These are phyloP conservation scores for Heteractis magnifica DNA, from an alignment of 92 coral and sea anemone genomes.

Conservation along the genomic window DNA sequence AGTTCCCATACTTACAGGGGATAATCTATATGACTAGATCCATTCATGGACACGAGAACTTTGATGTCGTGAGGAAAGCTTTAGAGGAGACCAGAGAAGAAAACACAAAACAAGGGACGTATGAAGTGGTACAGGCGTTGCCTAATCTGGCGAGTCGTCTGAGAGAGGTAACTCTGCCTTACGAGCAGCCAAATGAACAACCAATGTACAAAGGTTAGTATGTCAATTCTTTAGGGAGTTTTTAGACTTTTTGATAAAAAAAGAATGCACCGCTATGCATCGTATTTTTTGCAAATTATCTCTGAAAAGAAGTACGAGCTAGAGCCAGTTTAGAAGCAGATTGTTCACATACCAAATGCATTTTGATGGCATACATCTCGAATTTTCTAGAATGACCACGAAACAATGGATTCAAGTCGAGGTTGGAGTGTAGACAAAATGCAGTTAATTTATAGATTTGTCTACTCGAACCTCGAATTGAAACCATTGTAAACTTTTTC, in stretches of 20 bases:
- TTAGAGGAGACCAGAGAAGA: constrained; percentile 75
- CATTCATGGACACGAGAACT: constrained; percentile 68
- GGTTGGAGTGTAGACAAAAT: no score
- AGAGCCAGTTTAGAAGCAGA: no score
- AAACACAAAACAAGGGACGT: constrained; percentile 52
- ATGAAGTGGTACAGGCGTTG: constrained; percentile 63
- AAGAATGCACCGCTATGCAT: background rate
- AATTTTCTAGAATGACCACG: no score
- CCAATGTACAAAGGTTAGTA: constrained; percentile 13
- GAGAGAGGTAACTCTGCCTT: constrained; percentile 32
- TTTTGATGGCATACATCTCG: no score
- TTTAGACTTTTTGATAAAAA: background rate
- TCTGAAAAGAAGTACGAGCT: no score
- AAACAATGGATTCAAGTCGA: no score
- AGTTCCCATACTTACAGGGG: constrained; percentile 77
- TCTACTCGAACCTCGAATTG: no score
- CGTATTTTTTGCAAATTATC: background rate
- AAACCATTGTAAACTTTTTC: background rate
- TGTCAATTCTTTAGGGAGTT: background rate
- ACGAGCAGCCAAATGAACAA: constrained; percentile 21
- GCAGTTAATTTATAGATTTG: no score
- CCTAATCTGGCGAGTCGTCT: constrained; percentile 76
- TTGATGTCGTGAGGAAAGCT: constrained; percentile 80
- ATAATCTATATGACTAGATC: constrained; percentile 88
- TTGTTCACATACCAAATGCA: no score